phyloP scores from a whole-genome alignment of 2,888 invertebrate genomes.

The Hyalella azteca region DNA sequence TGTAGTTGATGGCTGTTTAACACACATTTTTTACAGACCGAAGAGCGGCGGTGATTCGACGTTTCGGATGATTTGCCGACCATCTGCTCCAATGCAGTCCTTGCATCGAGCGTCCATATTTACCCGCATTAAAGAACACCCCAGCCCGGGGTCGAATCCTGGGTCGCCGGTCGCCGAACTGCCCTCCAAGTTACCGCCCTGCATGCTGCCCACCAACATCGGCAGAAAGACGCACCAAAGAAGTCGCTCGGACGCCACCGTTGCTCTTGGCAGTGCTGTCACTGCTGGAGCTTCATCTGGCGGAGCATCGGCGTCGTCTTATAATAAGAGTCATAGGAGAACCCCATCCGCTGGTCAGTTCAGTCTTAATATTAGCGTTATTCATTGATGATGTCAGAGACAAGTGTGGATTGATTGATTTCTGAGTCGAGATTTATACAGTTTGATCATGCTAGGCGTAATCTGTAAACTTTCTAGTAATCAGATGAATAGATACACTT shows the following conservation, averaged over 20 bases:
- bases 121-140: conserved; percentile 54
- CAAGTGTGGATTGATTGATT: too few species aligned
- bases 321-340: conserved; percentile 46
- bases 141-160: conserved; percentile 56
- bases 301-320: conserved; percentile 9
- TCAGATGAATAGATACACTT: too few species aligned
- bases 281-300: neutral
- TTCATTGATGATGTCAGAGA: too few species aligned
- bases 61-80: conserved; percentile 29
- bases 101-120: conserved; percentile 33
- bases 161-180: conserved; percentile 52
- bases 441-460: too few species aligned
- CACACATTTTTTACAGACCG: conserved; percentile 6
- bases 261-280: conserved; percentile 43
- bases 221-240: conserved; percentile 80
- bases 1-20: too few species aligned
- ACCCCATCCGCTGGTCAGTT: conserved; percentile 53
- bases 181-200: conserved; percentile 59
- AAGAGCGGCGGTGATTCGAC: conserved; percentile 28
- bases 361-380: too few species aligned
- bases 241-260: conserved; percentile 77
- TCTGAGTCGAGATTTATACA: too few species aligned
- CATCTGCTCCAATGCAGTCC: conserved; percentile 21
- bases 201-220: conserved; percentile 62
- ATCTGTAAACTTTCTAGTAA: too few species aligned